Evolutionary conservation across 2,888 invertebrate species (phyloP).

Genomic region (Pristionchus arcanus): DNA sequence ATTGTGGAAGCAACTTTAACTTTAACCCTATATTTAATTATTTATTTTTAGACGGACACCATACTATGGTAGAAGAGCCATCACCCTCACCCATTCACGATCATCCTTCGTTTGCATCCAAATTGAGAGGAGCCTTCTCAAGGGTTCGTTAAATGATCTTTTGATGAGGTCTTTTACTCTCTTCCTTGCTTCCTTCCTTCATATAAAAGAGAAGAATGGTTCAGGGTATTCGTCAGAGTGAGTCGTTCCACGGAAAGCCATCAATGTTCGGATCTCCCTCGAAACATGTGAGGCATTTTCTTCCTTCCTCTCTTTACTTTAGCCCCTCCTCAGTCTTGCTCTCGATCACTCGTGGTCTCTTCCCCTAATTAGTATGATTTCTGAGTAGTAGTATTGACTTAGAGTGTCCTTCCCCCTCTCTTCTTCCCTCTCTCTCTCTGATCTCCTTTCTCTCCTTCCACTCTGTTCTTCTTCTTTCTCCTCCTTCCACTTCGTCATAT

Average conservation of each 20-base stretch:
- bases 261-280: constrained; percentile 52
- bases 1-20: no score
- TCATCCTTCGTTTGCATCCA: constrained; percentile 45
- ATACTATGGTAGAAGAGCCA: neutral
- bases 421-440: constrained; percentile 18
- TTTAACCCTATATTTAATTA: no score
- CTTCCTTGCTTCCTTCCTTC: neutral
- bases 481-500: constrained; percentile 52
- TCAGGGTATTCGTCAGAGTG: constrained; percentile 53
- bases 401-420: constrained; percentile 51
- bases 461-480: neutral
- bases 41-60: neutral
- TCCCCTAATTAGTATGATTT: constrained; percentile 57
- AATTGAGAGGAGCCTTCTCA: constrained; percentile 43
- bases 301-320: neutral
- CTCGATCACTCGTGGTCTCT: constrained; percentile 9
- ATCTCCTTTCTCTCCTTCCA: constrained; percentile 31
- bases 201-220: constrained; percentile 16
- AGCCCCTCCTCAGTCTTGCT: constrained; percentile 1
- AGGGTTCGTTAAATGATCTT: constrained; percentile 19
- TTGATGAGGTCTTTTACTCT: neutral
- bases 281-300: constrained; percentile 28
- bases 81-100: neutral
- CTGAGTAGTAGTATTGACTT: constrained; percentile 31
- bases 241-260: constrained; percentile 54